Evolutionary conservation across 2,888 invertebrate species (phyloP).

Genomic region (Cremastinae sp.): DNA sequence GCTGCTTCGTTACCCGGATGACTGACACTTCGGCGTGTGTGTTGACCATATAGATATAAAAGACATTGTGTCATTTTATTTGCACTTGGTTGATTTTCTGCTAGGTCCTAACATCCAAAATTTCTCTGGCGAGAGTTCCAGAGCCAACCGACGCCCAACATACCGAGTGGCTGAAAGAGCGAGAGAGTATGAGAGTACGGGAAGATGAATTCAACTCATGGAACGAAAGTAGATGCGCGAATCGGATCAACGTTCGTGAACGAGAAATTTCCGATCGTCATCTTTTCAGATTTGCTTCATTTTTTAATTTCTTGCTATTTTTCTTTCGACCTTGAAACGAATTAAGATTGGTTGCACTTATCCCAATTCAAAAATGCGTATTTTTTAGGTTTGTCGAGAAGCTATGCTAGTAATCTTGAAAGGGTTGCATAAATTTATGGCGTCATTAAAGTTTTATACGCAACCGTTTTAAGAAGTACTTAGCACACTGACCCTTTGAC

Average conservation of each 20-base stretch:
- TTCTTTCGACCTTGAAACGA: background rate
- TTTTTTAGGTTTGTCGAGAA: too few species aligned
- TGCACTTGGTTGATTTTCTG: conserved; percentile 55
- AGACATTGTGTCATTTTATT: conserved; percentile 63
- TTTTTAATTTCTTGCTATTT: background rate
- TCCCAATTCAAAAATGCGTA: background rate
- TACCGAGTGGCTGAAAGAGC: conserved; percentile 9
- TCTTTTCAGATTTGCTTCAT: background rate
- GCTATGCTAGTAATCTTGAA: too few species aligned
- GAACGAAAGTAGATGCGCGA: conserved; percentile 38
- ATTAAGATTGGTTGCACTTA: too few species aligned
- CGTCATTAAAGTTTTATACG: too few species aligned
- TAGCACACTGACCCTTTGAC: too few species aligned
- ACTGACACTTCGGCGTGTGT: conserved; percentile 61
- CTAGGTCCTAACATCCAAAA: conserved; percentile 34
- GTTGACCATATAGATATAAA: conserved; percentile 62
- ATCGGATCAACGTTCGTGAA: conserved; percentile 46
- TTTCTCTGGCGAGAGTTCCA: conserved; percentile 18
- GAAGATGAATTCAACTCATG: conserved; percentile 13
- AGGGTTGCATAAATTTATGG: too few species aligned
- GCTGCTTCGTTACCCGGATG: conserved; percentile 62
- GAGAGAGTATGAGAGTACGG: background rate
- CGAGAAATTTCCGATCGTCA: conserved; percentile 8
- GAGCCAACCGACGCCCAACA: conserved; percentile 33
- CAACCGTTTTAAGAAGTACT: too few species aligned